A percentile compares a stretch with the other conserved stretches of the same genome.
These are phyloP conservation scores for Urocyon cinereoargenteus DNA, from an alignment of 2,797 vertebrate genomes.

Conservation along the genomic window DNA sequence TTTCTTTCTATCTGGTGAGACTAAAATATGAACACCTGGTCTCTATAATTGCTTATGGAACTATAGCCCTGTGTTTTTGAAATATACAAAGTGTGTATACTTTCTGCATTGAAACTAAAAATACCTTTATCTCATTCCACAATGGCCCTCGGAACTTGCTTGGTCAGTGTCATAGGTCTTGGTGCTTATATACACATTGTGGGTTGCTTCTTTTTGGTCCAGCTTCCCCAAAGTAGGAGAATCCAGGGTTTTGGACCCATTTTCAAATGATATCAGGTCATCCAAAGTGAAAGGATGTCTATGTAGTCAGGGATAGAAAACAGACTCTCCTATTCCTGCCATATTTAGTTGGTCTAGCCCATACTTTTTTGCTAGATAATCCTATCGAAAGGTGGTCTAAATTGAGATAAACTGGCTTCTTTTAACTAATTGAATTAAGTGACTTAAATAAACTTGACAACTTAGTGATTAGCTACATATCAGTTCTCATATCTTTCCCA, in stretches of 20 bases:
- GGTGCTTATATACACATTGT: neutral
- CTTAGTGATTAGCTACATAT: constrained; percentile 46
- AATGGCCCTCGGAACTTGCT: neutral
- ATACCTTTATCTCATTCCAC: neutral
- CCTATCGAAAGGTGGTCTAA: neutral
- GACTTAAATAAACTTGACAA: constrained; percentile 55
- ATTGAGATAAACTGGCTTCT: constrained; percentile 59
- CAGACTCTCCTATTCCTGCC: neutral
- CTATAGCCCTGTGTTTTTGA: neutral
- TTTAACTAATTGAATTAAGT: constrained; percentile 66
- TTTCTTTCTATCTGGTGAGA: neutral
- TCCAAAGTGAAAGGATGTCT: constrained; percentile 32
- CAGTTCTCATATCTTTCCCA: neutral
- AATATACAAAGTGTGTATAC: neutral
- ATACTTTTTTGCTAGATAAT: neutral
- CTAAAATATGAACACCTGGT: neutral
- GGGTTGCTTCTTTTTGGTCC: neutral
- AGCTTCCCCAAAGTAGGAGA: neutral
- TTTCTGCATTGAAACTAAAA: neutral
- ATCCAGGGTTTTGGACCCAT: neutral
- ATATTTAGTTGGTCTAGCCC: neutral
- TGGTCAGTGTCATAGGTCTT: neutral
- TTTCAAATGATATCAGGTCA: neutral
- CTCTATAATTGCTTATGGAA: neutral
- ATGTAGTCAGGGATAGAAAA: constrained; percentile 36